Base-by-base conservation (phyloP, 2,797 vertebrate species). In the Alca torda region DNA sequence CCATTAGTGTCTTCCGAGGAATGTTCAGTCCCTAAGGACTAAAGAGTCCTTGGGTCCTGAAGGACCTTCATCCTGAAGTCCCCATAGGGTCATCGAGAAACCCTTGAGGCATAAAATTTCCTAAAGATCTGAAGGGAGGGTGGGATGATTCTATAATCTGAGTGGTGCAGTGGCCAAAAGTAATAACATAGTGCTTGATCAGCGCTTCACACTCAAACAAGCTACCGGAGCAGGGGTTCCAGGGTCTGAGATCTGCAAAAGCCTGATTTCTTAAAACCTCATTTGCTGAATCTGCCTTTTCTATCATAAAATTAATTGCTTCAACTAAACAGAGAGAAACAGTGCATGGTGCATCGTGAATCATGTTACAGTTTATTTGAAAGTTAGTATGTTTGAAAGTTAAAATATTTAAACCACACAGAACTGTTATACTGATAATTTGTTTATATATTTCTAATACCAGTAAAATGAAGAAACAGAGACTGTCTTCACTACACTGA, bases 201-300 rank as follows among this genome's bases (percentile, higher is more conserved):
- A 96, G 90, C 75, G 61, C 54, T 92, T 94, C 57, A 94, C 24
- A 54, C 35, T 73, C 3, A 1, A 35, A 59, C 35, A 94, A 93
- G 50, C 78, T 84, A 84, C 0, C 0, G 39, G 65, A 94, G 61
- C 95, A 96, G 94, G 90, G 96, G 95, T 73, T 94, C 85, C 54
- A 73, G 75, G 30, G 78, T 92, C 75, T 94, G 60, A 81, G 65
- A 83, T 48, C 50, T 91, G 84, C 48, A 89, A 93, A 94, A 93
- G 13, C 2, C 39, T 75, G 45, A 48, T 72, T 92, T 93, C 60
- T 75, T 90, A 87, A 93, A 91, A 80, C 14, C 31, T 87, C 5
- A 15, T 89, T 86, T 96, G 96, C 96, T 96, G 93, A 94, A 89
- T 74, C 43, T 70, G 43, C 35, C 41, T 76, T 94, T 95, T 92